These are phyloP conservation scores for Araneus ventricosus DNA, from an alignment of 1,140 invertebrate species.

Conservation along the genomic window DNA sequence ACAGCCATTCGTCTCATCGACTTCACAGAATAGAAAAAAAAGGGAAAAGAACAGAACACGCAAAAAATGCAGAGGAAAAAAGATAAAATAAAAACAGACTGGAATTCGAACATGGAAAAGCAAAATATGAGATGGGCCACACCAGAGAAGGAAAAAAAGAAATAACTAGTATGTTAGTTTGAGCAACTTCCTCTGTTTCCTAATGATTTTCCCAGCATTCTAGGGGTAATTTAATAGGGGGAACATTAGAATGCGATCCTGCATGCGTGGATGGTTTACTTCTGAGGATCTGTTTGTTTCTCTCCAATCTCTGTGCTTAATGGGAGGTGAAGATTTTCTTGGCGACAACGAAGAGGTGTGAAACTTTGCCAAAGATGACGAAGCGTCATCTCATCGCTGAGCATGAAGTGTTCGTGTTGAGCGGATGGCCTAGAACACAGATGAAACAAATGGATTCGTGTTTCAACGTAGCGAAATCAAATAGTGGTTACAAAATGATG, in stretches of 20 bases:
- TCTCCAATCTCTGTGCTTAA: conserved; percentile 26
- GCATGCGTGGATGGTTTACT: not conserved
- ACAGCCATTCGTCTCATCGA: conserved; percentile 17
- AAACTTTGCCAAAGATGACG: not conserved
- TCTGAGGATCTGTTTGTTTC: conserved; percentile 47
- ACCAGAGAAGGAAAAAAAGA: not conserved
- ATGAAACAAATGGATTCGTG: too few species aligned
- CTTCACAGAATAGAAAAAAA: not conserved
- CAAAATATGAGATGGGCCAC: conserved; percentile 26
- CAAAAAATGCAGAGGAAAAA: not conserved
- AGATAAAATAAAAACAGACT: too few species aligned
- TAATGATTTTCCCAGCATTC: conserved; percentile 53
- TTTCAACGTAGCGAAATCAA: too few species aligned
- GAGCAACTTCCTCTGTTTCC: conserved; percentile 23
- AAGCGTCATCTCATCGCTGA: not conserved
- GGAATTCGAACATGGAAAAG: conserved; percentile 7
- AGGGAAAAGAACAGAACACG: not conserved
- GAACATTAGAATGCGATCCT: conserved; percentile 40
- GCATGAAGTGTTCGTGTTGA: not conserved
- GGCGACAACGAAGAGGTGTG: not conserved
- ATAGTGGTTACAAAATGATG: too few species aligned
- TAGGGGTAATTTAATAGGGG: conserved; percentile 16
- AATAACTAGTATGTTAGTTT: not conserved
- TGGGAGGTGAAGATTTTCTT: conserved; percentile 52
- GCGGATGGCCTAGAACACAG: not conserved